Evolutionary conservation across 2,113 vertebrate genomes (phyloP).

Genomic region (Coracopsis vasa): DNA sequence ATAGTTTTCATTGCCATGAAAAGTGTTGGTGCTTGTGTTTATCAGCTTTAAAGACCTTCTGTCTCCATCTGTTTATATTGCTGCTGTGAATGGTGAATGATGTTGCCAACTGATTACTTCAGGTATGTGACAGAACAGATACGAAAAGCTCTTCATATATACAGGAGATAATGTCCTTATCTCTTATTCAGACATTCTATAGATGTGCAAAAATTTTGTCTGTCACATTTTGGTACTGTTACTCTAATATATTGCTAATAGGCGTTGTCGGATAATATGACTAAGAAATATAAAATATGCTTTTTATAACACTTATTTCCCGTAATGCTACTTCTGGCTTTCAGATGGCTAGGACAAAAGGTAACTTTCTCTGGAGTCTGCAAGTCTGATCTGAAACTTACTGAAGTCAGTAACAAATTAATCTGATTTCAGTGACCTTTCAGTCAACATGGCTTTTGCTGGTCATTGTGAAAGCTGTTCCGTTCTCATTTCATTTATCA

Average conservation of each 20-base stretch:
- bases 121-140: slow-evolving; percentile 10
- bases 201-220: not conserved
- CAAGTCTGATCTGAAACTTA: not conserved
- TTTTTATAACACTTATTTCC: not conserved
- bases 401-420: not conserved
- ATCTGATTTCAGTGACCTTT: not conserved
- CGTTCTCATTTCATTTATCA: not conserved
- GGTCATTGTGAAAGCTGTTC: not conserved
- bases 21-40: not conserved
- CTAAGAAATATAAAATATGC: not conserved
- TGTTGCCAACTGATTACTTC: slow-evolving; percentile 37
- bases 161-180: not conserved
- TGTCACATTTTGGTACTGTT: not conserved
- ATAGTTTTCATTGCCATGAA: not conserved
- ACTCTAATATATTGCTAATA: not conserved
- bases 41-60: not conserved
- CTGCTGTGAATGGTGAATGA: slow-evolving; percentile 11
- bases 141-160: slow-evolving; percentile 35
- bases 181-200: not conserved
- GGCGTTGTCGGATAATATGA: not conserved
- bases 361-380: not conserved
- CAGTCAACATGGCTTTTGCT: not conserved
- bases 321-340: not conserved
- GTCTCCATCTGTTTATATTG: slow-evolving; percentile 27
- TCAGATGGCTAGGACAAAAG: not conserved